Base-by-base conservation (phyloP, 2,888 invertebrate genomes). In the Alloscopus bannaensis region DNA sequence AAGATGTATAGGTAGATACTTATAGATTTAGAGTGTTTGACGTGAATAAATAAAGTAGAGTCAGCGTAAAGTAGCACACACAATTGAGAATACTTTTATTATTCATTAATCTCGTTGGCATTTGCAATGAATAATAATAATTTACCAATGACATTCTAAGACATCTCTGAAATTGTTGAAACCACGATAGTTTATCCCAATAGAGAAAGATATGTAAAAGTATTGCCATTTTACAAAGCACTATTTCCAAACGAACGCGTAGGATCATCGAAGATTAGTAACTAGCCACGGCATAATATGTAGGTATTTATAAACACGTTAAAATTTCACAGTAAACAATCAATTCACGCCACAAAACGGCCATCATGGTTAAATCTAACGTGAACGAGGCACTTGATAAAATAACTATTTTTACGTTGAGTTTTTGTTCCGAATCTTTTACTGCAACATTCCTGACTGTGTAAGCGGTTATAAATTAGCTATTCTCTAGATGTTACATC, bases 191-290 rank as follows among this genome's bases (percentile, higher is more conserved):
- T 60, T 55, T 62, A 70, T 70, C 62, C 62, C 72, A 45, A 36
- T 36, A 20, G 22, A n/a, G n/a, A 69, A 20, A 66, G 75, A 75
- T 75, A 75, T 75, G 75, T 75, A 76, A 68, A 66, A 68, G 68
- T 76, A 76, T 76, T 76, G 76, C 76, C 76, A 68, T 76, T 47
- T 68, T 76, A 76, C 76, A 76, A 76, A 76, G 76, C 76, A 76
- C 76, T 52, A 70, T 68, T 66, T 57, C 22, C 65, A 64, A 73
- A 65, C 45, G 55, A n/a, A n/a, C n/a, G n/a, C n/a, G n/a, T n/a
- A n/a, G n/a, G n/a, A n/a, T n/a, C n/a, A n/a, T n/a, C n/a, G n/a
- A n/a, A n/a, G n/a, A n/a, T n/a, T n/a, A n/a, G n/a, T n/a, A n/a
- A n/a, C n/a, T n/a, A n/a, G n/a, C n/a, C n/a, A n/a, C 69, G 69